phyloP scores from a whole-genome alignment of 2,113 vertebrate species.

The Notechis scutatus region DNA sequence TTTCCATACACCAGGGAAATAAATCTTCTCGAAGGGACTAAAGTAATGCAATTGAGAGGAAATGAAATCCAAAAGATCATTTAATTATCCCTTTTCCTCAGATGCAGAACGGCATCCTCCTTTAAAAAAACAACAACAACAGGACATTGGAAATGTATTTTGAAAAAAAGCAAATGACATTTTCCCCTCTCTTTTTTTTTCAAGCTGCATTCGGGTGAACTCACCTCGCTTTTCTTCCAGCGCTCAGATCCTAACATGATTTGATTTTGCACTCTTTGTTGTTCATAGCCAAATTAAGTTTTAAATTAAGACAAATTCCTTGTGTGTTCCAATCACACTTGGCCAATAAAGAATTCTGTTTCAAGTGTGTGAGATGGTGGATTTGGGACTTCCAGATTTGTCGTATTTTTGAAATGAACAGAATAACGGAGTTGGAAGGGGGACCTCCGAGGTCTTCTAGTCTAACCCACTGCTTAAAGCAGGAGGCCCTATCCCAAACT shows the following conservation, averaged over 20 bases:
- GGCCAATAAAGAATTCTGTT: no score
- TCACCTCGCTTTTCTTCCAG: neutral
- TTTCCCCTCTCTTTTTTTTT: neutral
- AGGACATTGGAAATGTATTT: neutral
- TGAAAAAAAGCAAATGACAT: neutral
- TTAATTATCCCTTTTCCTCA: neutral
- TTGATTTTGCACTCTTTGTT: neutral
- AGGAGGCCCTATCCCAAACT: no score
- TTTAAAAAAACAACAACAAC: neutral
- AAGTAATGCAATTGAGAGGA: slow-evolving; percentile 17
- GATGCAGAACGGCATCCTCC: neutral
- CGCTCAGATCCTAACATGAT: neutral
- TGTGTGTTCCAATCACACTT: no score
- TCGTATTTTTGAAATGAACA: no score
- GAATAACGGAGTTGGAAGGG: no score
- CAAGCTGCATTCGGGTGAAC: neutral
- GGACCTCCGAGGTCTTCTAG: no score
- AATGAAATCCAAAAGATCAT: neutral
- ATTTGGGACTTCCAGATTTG: neutral
- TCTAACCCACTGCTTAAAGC: no score
- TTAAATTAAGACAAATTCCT: no score
- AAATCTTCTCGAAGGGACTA: neutral
- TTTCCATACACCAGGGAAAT: neutral
- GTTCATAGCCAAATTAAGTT: no score
- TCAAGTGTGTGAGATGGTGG: no score